These are phyloP conservation scores for Drosophila ohnishii DNA, from an alignment of 1,140 invertebrate species.

Conservation along the genomic window DNA sequence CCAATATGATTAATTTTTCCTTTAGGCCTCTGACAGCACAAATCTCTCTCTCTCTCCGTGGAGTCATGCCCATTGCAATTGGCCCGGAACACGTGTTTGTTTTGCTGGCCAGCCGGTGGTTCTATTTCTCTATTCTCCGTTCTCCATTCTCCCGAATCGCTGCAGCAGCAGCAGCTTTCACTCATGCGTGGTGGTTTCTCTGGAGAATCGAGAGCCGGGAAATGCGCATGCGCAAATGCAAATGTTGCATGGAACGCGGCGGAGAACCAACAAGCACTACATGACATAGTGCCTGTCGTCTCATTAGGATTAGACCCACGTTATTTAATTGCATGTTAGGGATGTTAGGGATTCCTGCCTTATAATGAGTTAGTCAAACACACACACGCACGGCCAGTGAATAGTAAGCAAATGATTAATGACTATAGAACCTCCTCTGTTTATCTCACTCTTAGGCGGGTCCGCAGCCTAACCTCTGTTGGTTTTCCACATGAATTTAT, in stretches of 20 bases:
- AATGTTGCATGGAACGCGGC: slow-evolving; percentile 66
- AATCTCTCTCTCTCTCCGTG: slow-evolving; percentile 22
- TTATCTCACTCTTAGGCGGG: slow-evolving; percentile 47
- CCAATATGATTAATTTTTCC: slow-evolving; percentile 74
- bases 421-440: slow-evolving; percentile 43
- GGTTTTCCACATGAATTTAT: slow-evolving; percentile 79
- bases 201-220: slow-evolving; percentile 24
- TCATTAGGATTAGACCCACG: slow-evolving; percentile 81
- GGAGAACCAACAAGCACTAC: slow-evolving; percentile 50
- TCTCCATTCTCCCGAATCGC: slow-evolving; percentile 61
- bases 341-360: slow-evolving; percentile 80
- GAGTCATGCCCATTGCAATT: slow-evolving; percentile 72
- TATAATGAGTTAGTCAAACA: slow-evolving; percentile 81
- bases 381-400: slow-evolving; percentile 56
- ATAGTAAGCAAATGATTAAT: slow-evolving; percentile 55
- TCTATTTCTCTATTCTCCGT: slow-evolving; percentile 5
- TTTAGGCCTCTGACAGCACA: slow-evolving; percentile 62
- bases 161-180: slow-evolving; percentile 78
- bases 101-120: slow-evolving; percentile 12
- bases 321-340: slow-evolving; percentile 81
- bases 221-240: slow-evolving; percentile 73
- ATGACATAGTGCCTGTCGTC: slow-evolving; percentile 80
- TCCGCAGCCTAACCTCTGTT: slow-evolving; percentile 51
- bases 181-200: slow-evolving; percentile 64
- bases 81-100: slow-evolving; percentile 69